Evolutionary conservation across 2,888 invertebrate species (phyloP).

Genomic region (Nysson spinosus): DNA sequence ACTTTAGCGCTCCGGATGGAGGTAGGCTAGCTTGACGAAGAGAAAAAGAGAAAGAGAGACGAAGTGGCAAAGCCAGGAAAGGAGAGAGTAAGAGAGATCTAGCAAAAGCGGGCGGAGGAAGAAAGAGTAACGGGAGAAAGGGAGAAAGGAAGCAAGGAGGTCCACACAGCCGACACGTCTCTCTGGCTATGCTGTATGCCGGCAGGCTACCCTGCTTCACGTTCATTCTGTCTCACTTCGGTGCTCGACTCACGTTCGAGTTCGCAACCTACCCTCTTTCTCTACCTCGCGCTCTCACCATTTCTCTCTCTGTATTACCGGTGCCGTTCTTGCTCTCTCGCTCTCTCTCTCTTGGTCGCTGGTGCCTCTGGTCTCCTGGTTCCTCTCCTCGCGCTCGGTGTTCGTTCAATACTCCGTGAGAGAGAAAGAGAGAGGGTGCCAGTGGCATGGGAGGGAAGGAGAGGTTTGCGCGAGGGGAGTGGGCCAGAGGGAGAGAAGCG

Average conservation of each 20-base stretch:
- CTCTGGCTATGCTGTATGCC: conserved; percentile 68
- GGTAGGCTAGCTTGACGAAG: conserved; percentile 63
- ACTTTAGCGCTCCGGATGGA: conserved; percentile 68
- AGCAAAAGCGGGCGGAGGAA: conserved; percentile 12
- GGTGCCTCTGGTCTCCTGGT: conserved; percentile 65
- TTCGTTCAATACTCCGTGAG: conserved; percentile 73
- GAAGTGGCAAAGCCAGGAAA: conserved; percentile 30
- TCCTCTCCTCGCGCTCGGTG: conserved; percentile 67
- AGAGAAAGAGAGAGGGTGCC: conserved; percentile 59
- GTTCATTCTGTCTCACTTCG: conserved; percentile 35
- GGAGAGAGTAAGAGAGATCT: conserved; percentile 13
- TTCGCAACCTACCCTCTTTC: conserved; percentile 30
- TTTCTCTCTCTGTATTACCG: conserved; percentile 33
- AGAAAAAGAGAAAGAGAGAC: conserved; percentile 40
- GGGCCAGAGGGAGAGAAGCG: conserved; percentile 54
- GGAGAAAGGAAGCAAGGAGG: conserved; percentile 34
- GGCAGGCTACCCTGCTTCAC: conserved; percentile 65
- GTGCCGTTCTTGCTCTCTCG: conserved; percentile 41
- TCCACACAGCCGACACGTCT: conserved; percentile 71
- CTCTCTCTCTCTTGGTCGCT: conserved; percentile 53
- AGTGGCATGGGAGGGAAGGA: conserved; percentile 18
- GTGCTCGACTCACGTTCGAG: not conserved
- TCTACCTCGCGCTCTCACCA: conserved; percentile 27
- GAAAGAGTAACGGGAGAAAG: conserved; percentile 5
- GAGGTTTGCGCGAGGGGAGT: conserved; percentile 32